Evolutionary conservation across 2,888 invertebrate species (phyloP).

Genomic region (Unio pictorum): DNA sequence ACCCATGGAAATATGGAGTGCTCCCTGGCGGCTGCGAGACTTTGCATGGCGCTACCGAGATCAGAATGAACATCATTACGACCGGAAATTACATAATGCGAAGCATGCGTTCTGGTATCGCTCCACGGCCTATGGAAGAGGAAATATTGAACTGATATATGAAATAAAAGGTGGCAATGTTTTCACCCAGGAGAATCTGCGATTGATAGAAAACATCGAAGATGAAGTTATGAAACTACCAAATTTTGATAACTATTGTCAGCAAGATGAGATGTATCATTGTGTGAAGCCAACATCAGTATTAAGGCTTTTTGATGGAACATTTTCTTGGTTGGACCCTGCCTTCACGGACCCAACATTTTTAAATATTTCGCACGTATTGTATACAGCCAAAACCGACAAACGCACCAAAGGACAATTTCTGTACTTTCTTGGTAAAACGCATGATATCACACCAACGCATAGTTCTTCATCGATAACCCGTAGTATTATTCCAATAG

Average conservation of each 20-base stretch:
- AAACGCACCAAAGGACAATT: conserved; percentile 36
- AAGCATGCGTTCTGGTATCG: conserved; percentile 29
- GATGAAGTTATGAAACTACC: conserved; percentile 23
- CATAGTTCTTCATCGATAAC: conserved; percentile 27
- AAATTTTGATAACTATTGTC: conserved; percentile 34
- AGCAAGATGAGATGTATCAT: conserved; percentile 10
- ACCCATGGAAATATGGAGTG: conserved; percentile 51
- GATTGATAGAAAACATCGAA: conserved; percentile 46
- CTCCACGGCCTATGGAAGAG: conserved; percentile 25
- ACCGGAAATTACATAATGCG: conserved; percentile 26
- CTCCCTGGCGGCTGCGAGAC: conserved; percentile 45
- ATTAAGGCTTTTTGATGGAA: conserved; percentile 54
- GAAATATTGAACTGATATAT: conserved; percentile 42
- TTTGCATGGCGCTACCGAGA: conserved; percentile 45
- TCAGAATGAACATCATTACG: conserved; percentile 23
- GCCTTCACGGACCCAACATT: conserved; percentile 49
- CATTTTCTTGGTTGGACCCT: conserved; percentile 33
- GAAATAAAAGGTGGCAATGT: conserved; percentile 48
- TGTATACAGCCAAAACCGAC: conserved; percentile 38
- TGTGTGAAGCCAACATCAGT: conserved; percentile 45
- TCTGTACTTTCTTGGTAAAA: conserved; percentile 38
- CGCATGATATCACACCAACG: conserved; percentile 20
- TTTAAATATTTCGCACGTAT: conserved; percentile 38
- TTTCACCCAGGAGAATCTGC: conserved; percentile 46
- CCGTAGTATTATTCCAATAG: conserved; percentile 37